Base-by-base conservation (phyloP, 2,113 vertebrate species). In the Hippocampus zosterae region DNA sequence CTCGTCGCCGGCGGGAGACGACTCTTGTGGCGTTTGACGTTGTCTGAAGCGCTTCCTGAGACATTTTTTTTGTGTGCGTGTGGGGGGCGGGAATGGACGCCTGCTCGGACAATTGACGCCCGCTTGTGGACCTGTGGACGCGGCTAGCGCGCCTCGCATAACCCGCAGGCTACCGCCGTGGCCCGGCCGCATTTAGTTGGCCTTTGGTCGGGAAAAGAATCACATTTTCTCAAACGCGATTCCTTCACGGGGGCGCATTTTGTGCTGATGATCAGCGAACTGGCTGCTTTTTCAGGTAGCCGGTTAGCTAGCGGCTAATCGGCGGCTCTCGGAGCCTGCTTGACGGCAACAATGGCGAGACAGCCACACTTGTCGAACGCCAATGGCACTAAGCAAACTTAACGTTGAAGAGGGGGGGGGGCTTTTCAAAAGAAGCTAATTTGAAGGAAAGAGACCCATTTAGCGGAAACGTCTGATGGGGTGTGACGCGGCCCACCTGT, bases 401-500 rank as follows among this genome's bases (percentile, higher is more conserved):
- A 6, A 13, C 16, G 7, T 10, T 2, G 19, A n/a, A 64, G 21
- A 21, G 52, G 21, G 21, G 21, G 52, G 52, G 21, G 21, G 52
- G 1, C 5, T n/a, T 21, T 2, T n/a, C 6, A 53, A 53, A 53
- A 53, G 5, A 4, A 11, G 23, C 12, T 25, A 25, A 27, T 6
- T 57, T 4, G 2, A 11, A 57, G 11, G 23, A 13, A 15, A 25
- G 13, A 21, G 52, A 53, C 3, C 23, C 10, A 12, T 56, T 57
- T 4, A 57, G 27, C 5, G 19, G 37, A 29, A 9, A 29, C 25
- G 25, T 16, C 25, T 12, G 10, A 40, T 41, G 33, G 3, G 9
- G 10, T n/a, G 33, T n/a, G 40, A 48, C 68, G 85, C 79, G 86
- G 90, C 87, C 90, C 90, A 90, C 85, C 90, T 91, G 85, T 87